Evolutionary conservation across 35 echinoderm and acorn worm species (phyloP).

Genomic region (Lytechinus pictus): DNA sequence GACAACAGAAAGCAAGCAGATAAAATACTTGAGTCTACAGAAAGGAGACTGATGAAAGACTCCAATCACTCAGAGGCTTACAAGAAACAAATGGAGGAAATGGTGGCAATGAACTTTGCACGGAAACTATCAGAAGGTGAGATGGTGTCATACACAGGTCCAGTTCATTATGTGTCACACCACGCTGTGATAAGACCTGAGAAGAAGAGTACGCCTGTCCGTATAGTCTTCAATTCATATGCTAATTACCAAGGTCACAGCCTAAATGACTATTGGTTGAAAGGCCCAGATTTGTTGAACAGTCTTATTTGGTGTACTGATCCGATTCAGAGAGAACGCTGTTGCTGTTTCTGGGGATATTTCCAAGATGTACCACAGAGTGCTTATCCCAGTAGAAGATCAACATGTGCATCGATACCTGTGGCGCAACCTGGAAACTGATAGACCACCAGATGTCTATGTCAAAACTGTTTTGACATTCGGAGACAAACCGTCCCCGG

Average conservation of each 20-base stretch:
- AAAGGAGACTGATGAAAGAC: slow-evolving; percentile 58
- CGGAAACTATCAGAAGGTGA: too few species aligned
- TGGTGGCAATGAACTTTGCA: slow-evolving; percentile 33
- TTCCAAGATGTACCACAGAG: slow-evolving; percentile 79
- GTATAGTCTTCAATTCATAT: slow-evolving; percentile 79
- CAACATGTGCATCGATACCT: slow-evolving; percentile 81
- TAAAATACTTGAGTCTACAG: slow-evolving; percentile 54
- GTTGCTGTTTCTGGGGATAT: slow-evolving; percentile 71
- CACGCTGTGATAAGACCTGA: slow-evolving; percentile 67
- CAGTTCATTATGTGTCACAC: slow-evolving; percentile 74
- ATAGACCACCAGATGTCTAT: slow-evolving; percentile 59
- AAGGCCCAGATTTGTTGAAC: slow-evolving; percentile 73
- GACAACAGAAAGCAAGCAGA: slow-evolving; percentile 67
- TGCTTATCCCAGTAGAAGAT: slow-evolving; percentile 72
- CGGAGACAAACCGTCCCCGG: slow-evolving; percentile 74
- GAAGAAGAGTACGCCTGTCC: slow-evolving; percentile 72
- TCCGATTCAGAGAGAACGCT: slow-evolving; percentile 67
- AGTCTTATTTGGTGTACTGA: slow-evolving; percentile 65
- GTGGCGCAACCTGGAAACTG: slow-evolving; percentile 61
- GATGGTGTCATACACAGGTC: slow-evolving; percentile 60
- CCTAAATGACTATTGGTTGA: slow-evolving; percentile 76
- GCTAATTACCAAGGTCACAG: slow-evolving; percentile 67
- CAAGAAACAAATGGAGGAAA: slow-evolving; percentile 67
- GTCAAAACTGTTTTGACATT: slow-evolving; percentile 75
- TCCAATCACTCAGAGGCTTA: slow-evolving; percentile 63